Conservation (phyloP, 2,888 invertebrate genomes). For the Rhingia campestris region DNA sequence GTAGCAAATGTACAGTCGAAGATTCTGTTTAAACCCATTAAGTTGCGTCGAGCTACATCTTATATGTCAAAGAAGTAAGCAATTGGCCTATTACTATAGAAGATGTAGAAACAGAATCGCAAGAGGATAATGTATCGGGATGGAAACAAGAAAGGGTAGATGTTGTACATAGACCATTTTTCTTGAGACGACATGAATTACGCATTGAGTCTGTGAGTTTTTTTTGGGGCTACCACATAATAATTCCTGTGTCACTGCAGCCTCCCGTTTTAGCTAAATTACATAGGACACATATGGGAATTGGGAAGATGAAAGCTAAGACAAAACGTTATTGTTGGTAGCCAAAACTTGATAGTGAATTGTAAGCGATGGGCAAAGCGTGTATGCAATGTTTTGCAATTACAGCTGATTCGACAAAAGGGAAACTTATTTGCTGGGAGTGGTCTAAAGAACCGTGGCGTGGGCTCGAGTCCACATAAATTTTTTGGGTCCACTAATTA, state of each 20-base stretch:
- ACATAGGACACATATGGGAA: conserved; percentile 55
- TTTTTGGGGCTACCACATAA: conserved; percentile 59
- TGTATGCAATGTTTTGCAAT: conserved; percentile 52
- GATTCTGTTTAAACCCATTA: no score
- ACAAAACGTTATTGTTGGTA: conserved; percentile 51
- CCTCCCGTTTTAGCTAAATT: conserved; percentile 48
- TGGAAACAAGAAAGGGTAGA: conserved; percentile 22
- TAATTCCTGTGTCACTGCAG: conserved; percentile 42
- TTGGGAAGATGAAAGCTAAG: conserved; percentile 42
- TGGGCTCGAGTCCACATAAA: conserved; percentile 70
- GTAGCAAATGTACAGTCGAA: no score
- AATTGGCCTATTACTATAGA: conserved; percentile 15
- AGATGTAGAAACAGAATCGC: conserved; percentile 13
- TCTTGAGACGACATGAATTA: conserved; percentile 23
- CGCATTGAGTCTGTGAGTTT: conserved; percentile 48
- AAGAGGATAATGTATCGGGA: background rate
- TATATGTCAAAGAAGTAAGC: conserved; percentile 14
- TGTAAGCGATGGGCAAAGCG: conserved; percentile 26
- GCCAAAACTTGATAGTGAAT: conserved; percentile 43
- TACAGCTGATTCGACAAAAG: conserved; percentile 32
- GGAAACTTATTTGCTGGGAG: conserved; percentile 49
- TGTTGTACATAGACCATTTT: conserved; percentile 7
- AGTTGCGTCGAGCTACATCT: conserved; percentile 15
- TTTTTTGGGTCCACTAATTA: conserved; percentile 45
- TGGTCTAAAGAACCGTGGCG: conserved; percentile 67